Evolutionary conservation across 2,113 vertebrate species (phyloP).

Genomic region (Lanius collurio): DNA sequence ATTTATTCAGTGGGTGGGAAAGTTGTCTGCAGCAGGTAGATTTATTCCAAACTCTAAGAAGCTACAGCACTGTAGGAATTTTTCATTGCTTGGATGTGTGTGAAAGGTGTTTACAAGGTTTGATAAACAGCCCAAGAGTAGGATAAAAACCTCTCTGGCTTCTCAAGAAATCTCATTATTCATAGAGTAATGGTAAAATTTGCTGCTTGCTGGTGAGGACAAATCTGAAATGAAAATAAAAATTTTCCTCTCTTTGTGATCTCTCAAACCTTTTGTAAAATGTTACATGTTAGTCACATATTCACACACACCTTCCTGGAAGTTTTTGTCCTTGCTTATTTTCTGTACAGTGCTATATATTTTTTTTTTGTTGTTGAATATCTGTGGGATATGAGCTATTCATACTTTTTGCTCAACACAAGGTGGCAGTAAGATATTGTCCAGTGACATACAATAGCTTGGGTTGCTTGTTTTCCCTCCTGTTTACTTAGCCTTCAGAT

Average conservation of each 20-base stretch:
- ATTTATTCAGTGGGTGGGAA: neutral
- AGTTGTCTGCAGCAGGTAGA: neutral
- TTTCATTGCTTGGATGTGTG: neutral
- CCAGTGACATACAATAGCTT: neutral
- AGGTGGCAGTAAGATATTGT: slow-evolving; percentile 69
- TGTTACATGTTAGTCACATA: neutral
- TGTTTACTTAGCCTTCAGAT: neutral
- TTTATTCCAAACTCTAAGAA: neutral
- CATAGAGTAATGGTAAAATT: neutral
- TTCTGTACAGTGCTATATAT: neutral
- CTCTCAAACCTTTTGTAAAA: neutral
- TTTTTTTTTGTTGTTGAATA: neutral
- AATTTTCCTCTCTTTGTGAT: neutral
- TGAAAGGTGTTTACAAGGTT: neutral
- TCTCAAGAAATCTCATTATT: neutral
- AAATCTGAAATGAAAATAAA: neutral
- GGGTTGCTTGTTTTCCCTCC: neutral
- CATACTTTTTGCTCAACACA: slow-evolving; percentile 12
- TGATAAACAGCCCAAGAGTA: neutral
- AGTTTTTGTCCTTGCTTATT: neutral
- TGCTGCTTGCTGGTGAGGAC: neutral
- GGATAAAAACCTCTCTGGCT: neutral
- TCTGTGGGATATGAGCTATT: neutral
- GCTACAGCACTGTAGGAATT: neutral
- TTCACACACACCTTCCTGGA: neutral